A percentile compares a stretch with the other conserved stretches of the same genome.
These are phyloP conservation scores for rat (Rattus norvegicus) DNA, from an alignment of 2,113 vertebrate genomes.

Conservation along the genomic window GRCr8 NC_086030.1:49642501-49643000, in stretches of 20 bases:
- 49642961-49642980: background rate
- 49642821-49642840: background rate
- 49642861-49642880: no score
- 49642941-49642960: background rate
- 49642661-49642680: background rate
- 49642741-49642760: rapidly evolving
- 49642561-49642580: no score
- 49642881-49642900: background rate
- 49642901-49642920: background rate
- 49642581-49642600: no score
- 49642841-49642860: background rate
- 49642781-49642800: no score
- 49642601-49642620: no score
- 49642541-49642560: no score
- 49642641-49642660: no score
- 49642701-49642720: rapidly evolving
- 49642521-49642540: no score
- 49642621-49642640: no score
- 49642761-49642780: no score
- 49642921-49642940: background rate
- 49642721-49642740: background rate
- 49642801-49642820: background rate
- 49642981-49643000: background rate
- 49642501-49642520: no score
- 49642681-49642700: background rate